Percentiles rank a stretch among this genome's conserved stretches.
These are phyloP conservation scores for Microplitis demolitor DNA, from an alignment of 1,140 invertebrate species.

Conservation along the genomic window DNA sequence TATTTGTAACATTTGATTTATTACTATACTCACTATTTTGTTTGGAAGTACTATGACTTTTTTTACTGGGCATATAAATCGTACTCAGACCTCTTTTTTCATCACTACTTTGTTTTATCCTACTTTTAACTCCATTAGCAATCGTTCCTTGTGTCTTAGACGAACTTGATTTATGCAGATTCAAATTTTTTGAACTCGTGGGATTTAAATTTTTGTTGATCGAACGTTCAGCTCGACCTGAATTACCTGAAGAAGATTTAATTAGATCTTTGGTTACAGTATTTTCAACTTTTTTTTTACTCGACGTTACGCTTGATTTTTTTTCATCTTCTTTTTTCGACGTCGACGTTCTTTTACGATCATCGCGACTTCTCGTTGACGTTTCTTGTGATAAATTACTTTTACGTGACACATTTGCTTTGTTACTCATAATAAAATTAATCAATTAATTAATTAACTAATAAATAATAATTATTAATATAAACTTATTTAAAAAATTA, in stretches of 20 bases:
- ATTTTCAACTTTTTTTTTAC: neutral
- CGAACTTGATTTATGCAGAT: no score
- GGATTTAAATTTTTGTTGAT: neutral
- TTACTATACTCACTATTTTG: neutral
- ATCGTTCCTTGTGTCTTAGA: neutral
- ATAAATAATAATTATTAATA: neutral
- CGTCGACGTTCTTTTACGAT: neutral
- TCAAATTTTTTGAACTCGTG: neutral
- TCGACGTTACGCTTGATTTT: neutral
- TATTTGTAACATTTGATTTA: constrained; percentile 10
- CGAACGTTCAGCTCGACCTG: no score
- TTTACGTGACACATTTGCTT: constrained; percentile 6
- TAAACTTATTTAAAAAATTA: neutral
- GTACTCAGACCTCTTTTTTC: constrained; percentile 46
- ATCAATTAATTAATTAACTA: neutral
- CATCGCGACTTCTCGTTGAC: neutral
- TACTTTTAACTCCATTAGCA: neutral
- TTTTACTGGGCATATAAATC: constrained; percentile 41
- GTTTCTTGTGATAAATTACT: neutral
- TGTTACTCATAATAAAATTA: neutral
- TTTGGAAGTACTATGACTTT: constrained; percentile 4
- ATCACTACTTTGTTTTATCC: constrained; percentile 15
- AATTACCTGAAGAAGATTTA: neutral
- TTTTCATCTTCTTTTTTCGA: neutral
- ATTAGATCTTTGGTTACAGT: neutral